Evolutionary conservation across 2,113 vertebrate genomes (phyloP), one percentile per base, ranked within the genome.

Genomic region (Campylomormyrus tamandua): DNA sequence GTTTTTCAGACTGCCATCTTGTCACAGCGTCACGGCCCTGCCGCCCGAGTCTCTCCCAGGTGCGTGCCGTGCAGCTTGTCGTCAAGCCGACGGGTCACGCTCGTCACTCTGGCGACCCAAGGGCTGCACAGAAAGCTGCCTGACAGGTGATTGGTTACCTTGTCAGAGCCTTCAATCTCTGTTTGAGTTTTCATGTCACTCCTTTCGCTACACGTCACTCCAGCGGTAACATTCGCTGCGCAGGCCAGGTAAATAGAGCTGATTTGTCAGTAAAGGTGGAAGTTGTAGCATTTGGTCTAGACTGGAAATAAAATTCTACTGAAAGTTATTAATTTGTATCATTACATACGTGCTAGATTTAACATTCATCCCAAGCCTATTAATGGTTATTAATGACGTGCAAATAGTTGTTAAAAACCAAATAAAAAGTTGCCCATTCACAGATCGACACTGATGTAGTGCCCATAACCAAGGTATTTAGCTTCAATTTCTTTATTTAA

Each of bases 151-250:
- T 90, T 70, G 86, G 49, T 87, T 87, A 53, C 31, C 85, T 53
- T 53, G 48, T 91, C 86, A 86, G 52, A 89, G 83, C 90, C 90
- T 92, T 70, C 91, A 89, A 90, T 89, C 0, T 90, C 87, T 92
- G 90, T 50, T 17, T 87, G 2, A 27, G 19, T 62, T 91, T 83
- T 86, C 9, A 6, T 35, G 42, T 58, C 83, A 58, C 45, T 88
- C 35, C 11, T 19, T 91, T 88, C 90, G 48, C 15, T 70, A 92
- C 90, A 13, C 56, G 46, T 93, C 91, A 92, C n/a, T 3, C 56
- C 45, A 48, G 50, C 5, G 1, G 27, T 39, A 52, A 7, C 85
- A 17, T 19, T 10, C 85, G 10, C 85, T 21, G 11, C 3, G 49
- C 85, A 8, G n/a, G 15, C 49, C 85, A 52, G 85, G 27, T 53